Percentiles rank a stretch among this genome's conserved stretches.
Evolutionary conservation across 2,888 invertebrate species (phyloP).

Genomic region (Onchidella celtica): DNA sequence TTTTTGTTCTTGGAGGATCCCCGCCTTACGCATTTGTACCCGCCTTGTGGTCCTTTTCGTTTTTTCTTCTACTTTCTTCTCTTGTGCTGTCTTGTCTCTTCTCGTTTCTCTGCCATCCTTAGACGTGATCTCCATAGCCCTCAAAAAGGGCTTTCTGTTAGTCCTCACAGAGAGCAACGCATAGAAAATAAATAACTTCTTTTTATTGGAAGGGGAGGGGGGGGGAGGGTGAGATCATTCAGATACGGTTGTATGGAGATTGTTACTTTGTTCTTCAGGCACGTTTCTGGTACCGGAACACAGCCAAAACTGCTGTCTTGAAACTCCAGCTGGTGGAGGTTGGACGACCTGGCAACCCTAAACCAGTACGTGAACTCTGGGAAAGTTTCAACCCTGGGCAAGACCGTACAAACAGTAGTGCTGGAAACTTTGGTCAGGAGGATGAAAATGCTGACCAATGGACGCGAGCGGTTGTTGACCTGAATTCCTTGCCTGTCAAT

Average conservation of each 20-base stretch:
- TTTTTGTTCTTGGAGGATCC: no score
- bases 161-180: no score
- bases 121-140: no score
- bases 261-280: not conserved
- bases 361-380: not conserved
- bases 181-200: no score
- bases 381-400: not conserved
- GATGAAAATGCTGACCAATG: not conserved
- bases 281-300: slow-evolving; percentile 38
- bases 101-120: not conserved
- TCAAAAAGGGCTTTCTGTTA: no score
- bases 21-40: no score
- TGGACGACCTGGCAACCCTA: not conserved
- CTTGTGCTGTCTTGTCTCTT: not conserved
- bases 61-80: not conserved
- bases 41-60: not conserved
- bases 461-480: not conserved
- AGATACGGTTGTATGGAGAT: not conserved
- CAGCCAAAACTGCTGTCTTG: not conserved
- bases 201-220: no score
- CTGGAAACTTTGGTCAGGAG: not conserved
- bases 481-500: slow-evolving; percentile 5
- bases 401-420: not conserved
- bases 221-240: no score
- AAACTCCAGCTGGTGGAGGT: slow-evolving; percentile 12